A percentile compares a stretch with the other conserved stretches of the same genome.
Conservation (phyloP, 35 echinoderm and acorn worm species). For the Strongylocentrotus purpuratus region DNA sequence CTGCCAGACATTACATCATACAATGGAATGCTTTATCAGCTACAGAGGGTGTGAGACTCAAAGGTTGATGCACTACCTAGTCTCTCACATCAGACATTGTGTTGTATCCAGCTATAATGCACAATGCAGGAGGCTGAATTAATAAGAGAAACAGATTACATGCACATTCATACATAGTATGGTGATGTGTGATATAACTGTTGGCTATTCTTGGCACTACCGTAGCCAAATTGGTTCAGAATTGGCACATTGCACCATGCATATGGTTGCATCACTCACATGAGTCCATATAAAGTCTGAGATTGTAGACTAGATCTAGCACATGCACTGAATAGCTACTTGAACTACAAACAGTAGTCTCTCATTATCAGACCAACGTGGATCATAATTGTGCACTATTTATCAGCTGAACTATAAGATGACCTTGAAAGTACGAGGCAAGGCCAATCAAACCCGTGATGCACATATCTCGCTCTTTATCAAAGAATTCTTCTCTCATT, state of each 20-base stretch:
- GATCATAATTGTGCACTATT: not conserved
- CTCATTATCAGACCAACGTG: not conserved
- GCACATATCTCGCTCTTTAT: not conserved
- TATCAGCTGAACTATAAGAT: not conserved
- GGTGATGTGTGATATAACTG: not conserved
- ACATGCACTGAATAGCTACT: not conserved
- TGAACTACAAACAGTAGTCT: not conserved
- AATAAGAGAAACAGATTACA: not conserved
- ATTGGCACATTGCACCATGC: not conserved
- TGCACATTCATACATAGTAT: not conserved
- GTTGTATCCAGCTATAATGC: not conserved
- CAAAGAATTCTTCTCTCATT: not conserved
- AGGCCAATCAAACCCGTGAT: not conserved
- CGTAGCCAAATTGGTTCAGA: not conserved
- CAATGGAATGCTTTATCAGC: not conserved
- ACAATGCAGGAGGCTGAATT: not conserved
- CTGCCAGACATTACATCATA: not conserved
- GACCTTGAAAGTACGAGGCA: not conserved
- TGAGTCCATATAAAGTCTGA: not conserved
- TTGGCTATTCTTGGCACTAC: not conserved
- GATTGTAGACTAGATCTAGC: not conserved
- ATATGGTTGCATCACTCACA: not conserved
- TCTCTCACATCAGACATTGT: not conserved
- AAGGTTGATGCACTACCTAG: not conserved
- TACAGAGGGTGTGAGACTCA: not conserved